Evolutionary conservation across 2,113 vertebrate genomes (phyloP).

Genomic region (Saccopteryx leptura): DNA sequence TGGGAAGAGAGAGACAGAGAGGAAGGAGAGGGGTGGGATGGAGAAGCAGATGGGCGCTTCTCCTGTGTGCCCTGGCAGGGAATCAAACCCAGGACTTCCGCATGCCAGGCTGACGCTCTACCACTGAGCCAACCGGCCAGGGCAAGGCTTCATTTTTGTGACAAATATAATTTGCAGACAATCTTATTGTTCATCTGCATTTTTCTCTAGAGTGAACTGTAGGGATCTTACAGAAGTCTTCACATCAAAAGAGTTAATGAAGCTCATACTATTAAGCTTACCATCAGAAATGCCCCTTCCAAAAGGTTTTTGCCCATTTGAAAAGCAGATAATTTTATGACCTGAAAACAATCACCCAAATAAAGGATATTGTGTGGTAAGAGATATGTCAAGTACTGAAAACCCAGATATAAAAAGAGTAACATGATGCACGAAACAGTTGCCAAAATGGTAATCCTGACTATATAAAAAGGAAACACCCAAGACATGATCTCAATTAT

Average conservation of each 20-base stretch:
- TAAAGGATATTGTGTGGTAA: slow-evolving; percentile 42
- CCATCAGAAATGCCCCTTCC: not conserved
- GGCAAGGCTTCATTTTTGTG: slow-evolving; percentile 45
- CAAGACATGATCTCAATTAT: slow-evolving; percentile 32
- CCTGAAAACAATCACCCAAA: slow-evolving; percentile 28
- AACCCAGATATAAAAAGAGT: slow-evolving; percentile 32
- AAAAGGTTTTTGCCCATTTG: not conserved
- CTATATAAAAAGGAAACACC: slow-evolving; percentile 54
- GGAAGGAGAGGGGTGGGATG: too few species aligned
- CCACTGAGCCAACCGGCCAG: too few species aligned
- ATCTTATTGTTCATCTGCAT: slow-evolving; percentile 56
- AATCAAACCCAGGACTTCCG: too few species aligned
- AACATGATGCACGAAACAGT: not conserved
- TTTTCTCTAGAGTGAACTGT: not conserved
- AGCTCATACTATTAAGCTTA: not conserved
- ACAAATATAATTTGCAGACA: slow-evolving; percentile 48
- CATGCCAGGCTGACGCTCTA: too few species aligned
- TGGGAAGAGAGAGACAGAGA: too few species aligned
- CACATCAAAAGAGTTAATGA: not conserved
- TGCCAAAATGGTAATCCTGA: slow-evolving; percentile 38
- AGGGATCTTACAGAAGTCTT: slow-evolving; percentile 30
- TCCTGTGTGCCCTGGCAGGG: too few species aligned
- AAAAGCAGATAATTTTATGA: slow-evolving; percentile 62
- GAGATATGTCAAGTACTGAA: slow-evolving; percentile 58
- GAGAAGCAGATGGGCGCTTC: too few species aligned